These are phyloP conservation scores for Phyllotreta striolata DNA, from an alignment of 2,888 invertebrate species.

Conservation along the genomic window DNA sequence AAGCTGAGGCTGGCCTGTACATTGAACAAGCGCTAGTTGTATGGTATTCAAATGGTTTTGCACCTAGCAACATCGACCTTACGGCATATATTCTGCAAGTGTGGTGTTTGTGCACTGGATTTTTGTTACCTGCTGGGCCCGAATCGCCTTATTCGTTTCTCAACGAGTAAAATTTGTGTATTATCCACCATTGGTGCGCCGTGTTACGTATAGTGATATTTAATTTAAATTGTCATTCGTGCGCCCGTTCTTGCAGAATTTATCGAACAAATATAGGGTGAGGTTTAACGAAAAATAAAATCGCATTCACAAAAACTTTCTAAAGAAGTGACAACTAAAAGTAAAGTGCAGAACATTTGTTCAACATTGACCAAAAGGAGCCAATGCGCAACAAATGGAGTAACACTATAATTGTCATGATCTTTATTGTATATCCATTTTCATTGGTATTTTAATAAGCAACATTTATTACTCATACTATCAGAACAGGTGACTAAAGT, in stretches of 20 bases:
- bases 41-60: conserved; percentile 33
- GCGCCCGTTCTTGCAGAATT: conserved; percentile 38
- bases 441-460: conserved; percentile 39
- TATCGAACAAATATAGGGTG: conserved; percentile 9
- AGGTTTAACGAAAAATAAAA: conserved; percentile 40
- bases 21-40: conserved; percentile 60
- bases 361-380: conserved; percentile 43
- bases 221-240: conserved; percentile 27
- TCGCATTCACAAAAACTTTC: conserved; percentile 26
- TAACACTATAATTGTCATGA: conserved; percentile 63
- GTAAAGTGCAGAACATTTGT: conserved; percentile 50
- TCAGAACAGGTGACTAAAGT: conserved; percentile 37
- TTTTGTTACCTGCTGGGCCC: neutral
- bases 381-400: conserved; percentile 51
- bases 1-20: conserved; percentile 93
- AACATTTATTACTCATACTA: conserved; percentile 44
- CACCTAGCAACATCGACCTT: neutral
- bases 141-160: no score
- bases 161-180: no score
- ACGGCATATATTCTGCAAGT: conserved; percentile 6
- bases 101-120: neutral
- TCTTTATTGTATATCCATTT: conserved; percentile 52
- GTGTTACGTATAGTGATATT: no score
- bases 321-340: conserved; percentile 46
- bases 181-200: no score